These are phyloP conservation scores for Umimayanthus chanpuru DNA, from an alignment of 92 coral and sea anemone species.

Conservation along the genomic window DNA sequence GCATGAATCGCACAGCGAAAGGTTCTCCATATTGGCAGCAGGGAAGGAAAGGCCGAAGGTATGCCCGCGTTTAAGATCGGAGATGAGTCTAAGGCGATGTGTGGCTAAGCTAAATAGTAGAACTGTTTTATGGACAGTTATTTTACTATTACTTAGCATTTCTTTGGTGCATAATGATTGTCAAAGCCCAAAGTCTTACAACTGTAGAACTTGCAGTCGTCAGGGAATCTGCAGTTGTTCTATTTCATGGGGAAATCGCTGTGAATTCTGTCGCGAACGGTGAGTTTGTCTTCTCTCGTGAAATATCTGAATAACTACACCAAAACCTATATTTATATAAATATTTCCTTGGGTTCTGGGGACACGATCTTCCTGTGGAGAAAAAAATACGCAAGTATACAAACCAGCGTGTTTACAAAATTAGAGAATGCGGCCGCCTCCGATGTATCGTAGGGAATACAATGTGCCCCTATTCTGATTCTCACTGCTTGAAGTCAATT, in stretches of 20 bases:
- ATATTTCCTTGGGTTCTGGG: not conserved
- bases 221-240: not conserved
- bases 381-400: not conserved
- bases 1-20: not conserved
- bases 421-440: not conserved
- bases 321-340: not conserved
- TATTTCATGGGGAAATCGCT: slow-evolving; percentile 30
- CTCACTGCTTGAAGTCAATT: slow-evolving; percentile 7
- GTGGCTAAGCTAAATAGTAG: slow-evolving; percentile 24
- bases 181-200: slow-evolving; percentile 6
- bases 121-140: slow-evolving; percentile 17
- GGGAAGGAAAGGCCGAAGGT: slow-evolving; percentile 27
- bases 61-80: slow-evolving; percentile 17
- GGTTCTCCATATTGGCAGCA: slow-evolving; percentile 3
- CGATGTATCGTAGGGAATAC: not conserved
- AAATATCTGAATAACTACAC: too few species aligned
- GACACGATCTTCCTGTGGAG: not conserved
- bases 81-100: slow-evolving; percentile 35
- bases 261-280: slow-evolving; percentile 44
- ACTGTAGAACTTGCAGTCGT: not conserved
- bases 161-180: slow-evolving; percentile 34
- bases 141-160: slow-evolving; percentile 10
- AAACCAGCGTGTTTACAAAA: not conserved
- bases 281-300: not conserved
- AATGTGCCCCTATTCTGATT: not conserved